These are phyloP conservation scores for Anarrhichthys ocellatus DNA, from an alignment of 2,113 vertebrate species.

Conservation along the genomic window DNA sequence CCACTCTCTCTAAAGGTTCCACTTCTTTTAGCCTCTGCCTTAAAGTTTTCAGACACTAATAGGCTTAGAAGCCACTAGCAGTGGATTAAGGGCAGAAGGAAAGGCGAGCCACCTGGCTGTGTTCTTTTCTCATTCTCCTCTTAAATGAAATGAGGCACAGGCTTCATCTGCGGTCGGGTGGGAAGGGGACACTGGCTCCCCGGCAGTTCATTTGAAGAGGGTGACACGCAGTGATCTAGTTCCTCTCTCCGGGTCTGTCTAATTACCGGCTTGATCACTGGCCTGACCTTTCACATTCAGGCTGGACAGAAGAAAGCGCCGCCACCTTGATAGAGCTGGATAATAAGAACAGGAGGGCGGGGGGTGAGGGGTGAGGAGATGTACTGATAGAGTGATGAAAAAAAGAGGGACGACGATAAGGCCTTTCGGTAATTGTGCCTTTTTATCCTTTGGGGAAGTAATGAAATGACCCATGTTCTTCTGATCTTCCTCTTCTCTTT, in stretches of 20 bases:
- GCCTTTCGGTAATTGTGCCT: conserved; percentile 58
- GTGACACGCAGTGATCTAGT: conserved; percentile 74
- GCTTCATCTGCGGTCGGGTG: conserved; percentile 47
- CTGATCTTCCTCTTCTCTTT: background rate
- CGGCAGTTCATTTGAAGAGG: conserved; percentile 71
- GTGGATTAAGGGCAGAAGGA: conserved; percentile 64
- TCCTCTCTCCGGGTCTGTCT: conserved; percentile 77
- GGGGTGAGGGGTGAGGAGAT: conserved; percentile 5
- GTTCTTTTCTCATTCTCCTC: conserved; percentile 54
- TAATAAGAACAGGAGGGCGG: conserved; percentile 72
- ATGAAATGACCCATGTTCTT: conserved; percentile 39
- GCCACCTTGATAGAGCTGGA: conserved; percentile 75
- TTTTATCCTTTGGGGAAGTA: conserved; percentile 55
- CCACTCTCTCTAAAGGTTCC: conserved; percentile 38
- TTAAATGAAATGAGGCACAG: conserved; percentile 73
- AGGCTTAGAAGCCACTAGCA: conserved; percentile 63
- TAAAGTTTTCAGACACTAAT: conserved; percentile 70
- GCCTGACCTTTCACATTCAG: conserved; percentile 83
- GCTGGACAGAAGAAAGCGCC: conserved; percentile 66
- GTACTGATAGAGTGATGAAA: conserved; percentile 16
- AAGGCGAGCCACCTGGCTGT: conserved; percentile 40
- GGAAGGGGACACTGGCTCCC: conserved; percentile 39
- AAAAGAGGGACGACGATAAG: conserved; percentile 24
- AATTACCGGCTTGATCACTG: conserved; percentile 83
- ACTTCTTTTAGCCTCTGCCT: conserved; percentile 62